phyloP scores from a whole-genome alignment of 2,113 vertebrate genomes.

The Xiphias gladius region DNA sequence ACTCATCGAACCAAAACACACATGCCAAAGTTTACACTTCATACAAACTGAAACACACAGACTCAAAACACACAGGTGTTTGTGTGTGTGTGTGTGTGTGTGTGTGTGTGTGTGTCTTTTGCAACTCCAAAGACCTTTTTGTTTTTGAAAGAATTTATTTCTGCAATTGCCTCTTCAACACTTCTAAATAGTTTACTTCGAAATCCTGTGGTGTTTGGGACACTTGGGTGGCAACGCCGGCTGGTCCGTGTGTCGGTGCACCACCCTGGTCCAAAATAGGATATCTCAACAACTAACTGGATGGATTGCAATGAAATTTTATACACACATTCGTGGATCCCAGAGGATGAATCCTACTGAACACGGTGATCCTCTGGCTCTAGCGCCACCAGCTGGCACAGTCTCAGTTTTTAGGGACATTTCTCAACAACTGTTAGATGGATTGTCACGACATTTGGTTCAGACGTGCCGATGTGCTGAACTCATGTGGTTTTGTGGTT shows the following conservation, averaged over 20 bases:
- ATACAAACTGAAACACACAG: not conserved
- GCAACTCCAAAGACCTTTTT: not conserved
- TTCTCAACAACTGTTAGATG: no score
- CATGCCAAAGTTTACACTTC: conserved; percentile 50
- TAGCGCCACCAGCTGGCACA: no score
- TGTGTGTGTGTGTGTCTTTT: not conserved
- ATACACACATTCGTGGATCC: not conserved
- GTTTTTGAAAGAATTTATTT: not conserved
- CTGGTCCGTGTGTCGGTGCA: not conserved
- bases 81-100: not conserved
- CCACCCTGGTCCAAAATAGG: not conserved
- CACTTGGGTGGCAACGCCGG: not conserved
- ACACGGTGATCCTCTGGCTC: no score
- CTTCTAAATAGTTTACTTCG: not conserved
- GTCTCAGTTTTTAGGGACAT: no score
- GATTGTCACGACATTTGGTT: no score
- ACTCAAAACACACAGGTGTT: not conserved
- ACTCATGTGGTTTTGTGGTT: no score
- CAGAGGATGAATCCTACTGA: not conserved
- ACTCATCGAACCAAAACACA: conserved; percentile 43
- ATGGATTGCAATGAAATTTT: not conserved
- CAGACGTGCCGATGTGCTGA: no score
- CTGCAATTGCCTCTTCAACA: not conserved
- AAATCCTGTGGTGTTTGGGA: not conserved
- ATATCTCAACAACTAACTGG: not conserved